A percentile compares a stretch with the other conserved stretches of the same genome.
Evolutionary conservation across 2,113 vertebrate species (phyloP).

Genomic region (Vimba vimba): DNA sequence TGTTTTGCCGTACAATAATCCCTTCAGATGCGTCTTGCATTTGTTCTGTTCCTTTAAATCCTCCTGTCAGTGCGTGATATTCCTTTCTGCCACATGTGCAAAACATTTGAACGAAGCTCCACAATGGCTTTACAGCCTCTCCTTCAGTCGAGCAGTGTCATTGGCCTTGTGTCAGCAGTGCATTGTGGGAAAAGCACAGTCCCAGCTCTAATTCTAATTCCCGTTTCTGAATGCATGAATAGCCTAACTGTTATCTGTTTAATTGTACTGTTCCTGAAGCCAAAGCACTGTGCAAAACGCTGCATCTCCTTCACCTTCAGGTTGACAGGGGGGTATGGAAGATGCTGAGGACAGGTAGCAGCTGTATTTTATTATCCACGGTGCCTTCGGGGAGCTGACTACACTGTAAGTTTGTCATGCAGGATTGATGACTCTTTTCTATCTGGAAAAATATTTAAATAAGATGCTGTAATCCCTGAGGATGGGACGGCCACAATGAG

Average conservation of each 20-base stretch:
- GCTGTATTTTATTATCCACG: slow-evolving; percentile 71
- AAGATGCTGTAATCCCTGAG: slow-evolving; percentile 64
- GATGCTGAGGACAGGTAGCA: slow-evolving; percentile 68
- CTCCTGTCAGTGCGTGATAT: slow-evolving; percentile 19
- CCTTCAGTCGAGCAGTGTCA: slow-evolving; percentile 64
- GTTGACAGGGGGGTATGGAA: slow-evolving; percentile 43
- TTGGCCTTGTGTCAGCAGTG: slow-evolving; percentile 64
- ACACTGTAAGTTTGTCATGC: slow-evolving; percentile 68
- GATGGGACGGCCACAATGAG: slow-evolving; percentile 66
- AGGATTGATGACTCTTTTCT: slow-evolving; percentile 72
- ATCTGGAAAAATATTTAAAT: slow-evolving; percentile 73
- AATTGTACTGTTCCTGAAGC: slow-evolving; percentile 53
- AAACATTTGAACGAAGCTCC: not conserved
- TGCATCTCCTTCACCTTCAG: slow-evolving; percentile 51
- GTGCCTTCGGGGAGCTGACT: slow-evolving; percentile 72
- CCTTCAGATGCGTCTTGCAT: not conserved
- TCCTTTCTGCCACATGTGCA: slow-evolving; percentile 15
- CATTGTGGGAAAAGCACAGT: slow-evolving; percentile 64
- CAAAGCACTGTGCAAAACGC: slow-evolving; percentile 51
- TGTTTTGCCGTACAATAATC: not conserved
- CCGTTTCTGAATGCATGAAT: slow-evolving; percentile 56
- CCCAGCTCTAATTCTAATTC: slow-evolving; percentile 61
- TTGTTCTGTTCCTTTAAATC: slow-evolving; percentile 17
- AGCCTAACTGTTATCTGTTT: slow-evolving; percentile 44
- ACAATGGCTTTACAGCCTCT: slow-evolving; percentile 51